Percentiles rank a stretch among this genome's conserved stretches.
These are phyloP conservation scores for Eriosoma lanigerum DNA, from an alignment of 1,140 invertebrate species.

Conservation along the genomic window DNA sequence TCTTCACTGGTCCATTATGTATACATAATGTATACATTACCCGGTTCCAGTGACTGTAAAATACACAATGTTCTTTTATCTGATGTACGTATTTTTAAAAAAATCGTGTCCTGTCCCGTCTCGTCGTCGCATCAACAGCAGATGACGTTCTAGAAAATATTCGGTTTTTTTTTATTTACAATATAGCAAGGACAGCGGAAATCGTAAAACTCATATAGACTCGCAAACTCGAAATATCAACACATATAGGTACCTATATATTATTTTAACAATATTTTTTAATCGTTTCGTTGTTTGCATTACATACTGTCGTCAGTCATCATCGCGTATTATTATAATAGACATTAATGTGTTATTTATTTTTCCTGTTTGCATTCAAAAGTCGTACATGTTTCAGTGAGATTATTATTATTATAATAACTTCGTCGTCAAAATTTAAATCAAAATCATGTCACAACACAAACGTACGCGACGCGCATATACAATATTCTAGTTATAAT, in stretches of 20 bases:
- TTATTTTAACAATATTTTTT: not conserved
- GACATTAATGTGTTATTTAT: not conserved
- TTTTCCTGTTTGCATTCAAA: not conserved
- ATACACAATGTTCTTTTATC: not conserved
- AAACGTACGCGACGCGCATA: not conserved
- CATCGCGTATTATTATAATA: not conserved
- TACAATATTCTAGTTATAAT: no score
- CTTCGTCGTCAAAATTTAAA: not conserved
- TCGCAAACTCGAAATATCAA: not conserved
- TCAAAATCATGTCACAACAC: not conserved
- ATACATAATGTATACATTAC: no score
- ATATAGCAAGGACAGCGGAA: conserved; percentile 20
- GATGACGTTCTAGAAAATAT: not conserved
- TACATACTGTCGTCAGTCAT: not conserved
- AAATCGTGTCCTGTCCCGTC: not conserved
- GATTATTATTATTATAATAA: not conserved
- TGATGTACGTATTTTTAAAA: not conserved
- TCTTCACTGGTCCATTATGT: no score
- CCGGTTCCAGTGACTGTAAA: not conserved
- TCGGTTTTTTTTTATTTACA: not conserved
- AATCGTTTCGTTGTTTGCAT: not conserved
- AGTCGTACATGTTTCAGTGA: not conserved
- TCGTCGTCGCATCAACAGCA: not conserved
- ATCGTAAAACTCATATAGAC: conserved; percentile 10
- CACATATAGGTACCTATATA: not conserved